Evolutionary conservation across 2,888 invertebrate species (phyloP), one percentile per base, ranked within the genome.

Genomic region (Ditylenchus weischeri): DNA sequence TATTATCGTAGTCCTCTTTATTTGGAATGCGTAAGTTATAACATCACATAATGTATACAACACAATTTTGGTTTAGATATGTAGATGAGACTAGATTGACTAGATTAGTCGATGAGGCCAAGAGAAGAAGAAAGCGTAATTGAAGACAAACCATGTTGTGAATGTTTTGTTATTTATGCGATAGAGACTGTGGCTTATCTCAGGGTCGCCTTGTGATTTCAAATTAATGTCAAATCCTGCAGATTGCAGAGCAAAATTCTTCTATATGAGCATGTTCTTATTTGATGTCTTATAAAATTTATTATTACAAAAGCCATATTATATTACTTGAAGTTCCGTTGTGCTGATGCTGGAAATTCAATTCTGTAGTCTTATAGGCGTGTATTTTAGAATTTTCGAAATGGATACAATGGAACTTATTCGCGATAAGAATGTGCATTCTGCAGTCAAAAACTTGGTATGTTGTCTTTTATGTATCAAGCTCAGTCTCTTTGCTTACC

Each of bases 371-470:
- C 38, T 64, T 64, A 23, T 29, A 19, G 36, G 10, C n/a, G 29
- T 23, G 47, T 60, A 21, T 64, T 64, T 7, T 19, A 43, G 15
- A 43, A 13, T 13, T 15, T 23, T n/a, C 1, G 8, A 64, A 35
- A 15, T 43, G 43, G 43, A 43, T 8, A 15, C 43, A 61, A 75
- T 82, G 47, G 79, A 79, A 21, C 74, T 77, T 48, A 72, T 82
- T 15, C 76, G 77, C 35, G 81, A 82, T 64, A 68, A 73, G 62
- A 51, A 71, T 19, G 79, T 78, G 7, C 79, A 78, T 69, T 72
- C 72, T n/a, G 77, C 79, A 11, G 74, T 83, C 65, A 81, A 80
- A 69, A 75, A 73, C 49, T 73, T 83, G 43, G 43, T 43, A 43
- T 38, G 11, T 43, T 43, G 8, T 43, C 8, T 6, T 43, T 43